Base-by-base conservation (phyloP, 2,113 vertebrate genomes). In the Reinhardtius hippoglossoides region DNA sequence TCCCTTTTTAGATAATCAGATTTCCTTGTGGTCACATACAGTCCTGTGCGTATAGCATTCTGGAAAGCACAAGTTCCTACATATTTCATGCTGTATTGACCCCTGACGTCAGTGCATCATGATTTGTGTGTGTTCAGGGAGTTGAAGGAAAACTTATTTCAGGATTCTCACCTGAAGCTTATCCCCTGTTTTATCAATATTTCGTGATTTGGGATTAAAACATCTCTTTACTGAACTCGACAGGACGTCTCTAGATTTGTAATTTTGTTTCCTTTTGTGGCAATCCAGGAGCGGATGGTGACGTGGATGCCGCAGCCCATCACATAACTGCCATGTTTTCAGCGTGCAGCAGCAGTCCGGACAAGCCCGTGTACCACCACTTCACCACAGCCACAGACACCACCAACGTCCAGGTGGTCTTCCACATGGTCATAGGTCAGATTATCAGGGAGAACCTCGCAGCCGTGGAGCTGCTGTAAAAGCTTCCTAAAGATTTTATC, bases 381-480 rank as follows among this genome's bases (percentile, higher is more conserved):
- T 94, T 89, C 87, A 94, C 93, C 82, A 94, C 89, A 0, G 94
- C 94, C 50, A 95, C 90, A 2, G 91, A 95, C 62, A 88, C 91
- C 0, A 42, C 63, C 60, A 91, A 73, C 59, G 4, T 94, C 10
- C 81, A 55, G 74, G 67, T 86, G 2, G 92, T 91, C 37, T 89
- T 95, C 64, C 87, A 93, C 76, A 84, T 93, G 54, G 78, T 87
- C 42, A 69, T 91, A 31, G 86, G 91, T 20, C 93, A 92, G 65
- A 87, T 95, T 18, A 63, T 83, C 56, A 90, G 83, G 71, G 77
- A 86, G 42, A 94, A 93, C 75, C 61, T 94, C 10, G 80, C 84
- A 57, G 84, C 85, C 14, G 68, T 92, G 24, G 81, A 87, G 9
- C 74, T 94, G 62, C 80, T 93, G 18, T 95, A 70, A 87, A 61